Percentiles rank a stretch among this genome's conserved stretches.
These are phyloP conservation scores for Andrena cerasifolii DNA, from an alignment of 1,140 invertebrate genomes.

Conservation along the genomic window DNA sequence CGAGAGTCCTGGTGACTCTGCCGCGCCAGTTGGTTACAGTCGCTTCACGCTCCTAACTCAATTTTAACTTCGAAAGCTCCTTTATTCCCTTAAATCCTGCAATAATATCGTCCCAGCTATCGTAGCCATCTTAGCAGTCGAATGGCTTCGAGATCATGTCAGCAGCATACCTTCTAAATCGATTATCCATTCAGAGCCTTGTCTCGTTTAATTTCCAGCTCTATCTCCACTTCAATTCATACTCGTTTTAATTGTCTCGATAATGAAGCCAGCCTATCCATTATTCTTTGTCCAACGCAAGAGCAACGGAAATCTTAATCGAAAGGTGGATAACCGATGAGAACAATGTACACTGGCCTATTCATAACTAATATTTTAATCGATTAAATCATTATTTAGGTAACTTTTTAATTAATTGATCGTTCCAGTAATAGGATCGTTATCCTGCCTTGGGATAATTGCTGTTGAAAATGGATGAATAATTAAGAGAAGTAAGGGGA, in stretches of 20 bases:
- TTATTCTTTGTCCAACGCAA: no score
- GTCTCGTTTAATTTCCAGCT: background rate
- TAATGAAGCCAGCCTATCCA: no score
- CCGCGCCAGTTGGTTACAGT: background rate
- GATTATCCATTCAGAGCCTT: conserved; percentile 1
- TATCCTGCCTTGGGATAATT: no score
- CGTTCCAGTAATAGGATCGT: no score
- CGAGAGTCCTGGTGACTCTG: background rate
- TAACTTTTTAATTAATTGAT: no score
- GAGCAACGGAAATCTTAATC: no score
- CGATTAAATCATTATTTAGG: no score
- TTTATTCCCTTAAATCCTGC: conserved; percentile 40
- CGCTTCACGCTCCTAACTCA: conserved; percentile 44
- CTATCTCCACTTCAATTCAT: background rate
- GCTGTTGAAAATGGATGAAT: no score
- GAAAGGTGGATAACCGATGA: background rate
- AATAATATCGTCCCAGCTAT: conserved; percentile 15
- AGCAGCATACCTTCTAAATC: background rate
- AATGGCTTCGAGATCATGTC: conserved; percentile 13
- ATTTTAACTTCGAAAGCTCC: conserved; percentile 46
- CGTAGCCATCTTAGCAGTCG: background rate
- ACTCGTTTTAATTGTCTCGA: background rate
- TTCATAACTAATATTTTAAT: background rate
- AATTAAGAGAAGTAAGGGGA: no score
- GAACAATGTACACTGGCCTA: background rate